Percentiles rank a stretch among this genome's conserved stretches.
Conservation (phyloP, 2,797 vertebrate genomes). For the Melanotaenia parkinsoni region DNA sequence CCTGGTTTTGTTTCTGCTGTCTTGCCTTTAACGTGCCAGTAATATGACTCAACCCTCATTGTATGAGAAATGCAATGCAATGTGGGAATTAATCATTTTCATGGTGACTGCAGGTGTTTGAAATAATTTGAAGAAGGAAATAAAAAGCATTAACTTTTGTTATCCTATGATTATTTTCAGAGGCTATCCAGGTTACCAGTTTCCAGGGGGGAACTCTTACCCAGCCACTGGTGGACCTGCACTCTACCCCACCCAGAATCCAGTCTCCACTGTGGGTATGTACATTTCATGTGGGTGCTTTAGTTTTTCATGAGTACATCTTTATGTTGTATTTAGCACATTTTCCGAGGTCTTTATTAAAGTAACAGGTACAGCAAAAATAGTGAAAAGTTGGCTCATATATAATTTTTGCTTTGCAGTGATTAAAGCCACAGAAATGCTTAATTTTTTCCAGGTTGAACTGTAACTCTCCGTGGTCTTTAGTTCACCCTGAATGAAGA, state of each 20-base stretch:
- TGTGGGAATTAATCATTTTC: not conserved
- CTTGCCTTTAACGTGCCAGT: not conserved
- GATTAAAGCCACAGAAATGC: not conserved
- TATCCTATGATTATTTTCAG: constrained; percentile 58
- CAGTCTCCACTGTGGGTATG: constrained; percentile 93
- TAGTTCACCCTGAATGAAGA: constrained; percentile 44
- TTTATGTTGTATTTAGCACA: not conserved
- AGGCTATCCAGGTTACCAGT: constrained; percentile 91
- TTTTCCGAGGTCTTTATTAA: constrained; percentile 4
- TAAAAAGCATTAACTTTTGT: not conserved
- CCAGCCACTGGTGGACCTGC: constrained; percentile 88
- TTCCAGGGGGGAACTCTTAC: constrained; percentile 88
- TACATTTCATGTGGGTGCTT: constrained; percentile 48
- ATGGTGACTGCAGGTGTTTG: not conserved
- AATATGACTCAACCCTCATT: not conserved
- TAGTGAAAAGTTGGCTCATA: not conserved
- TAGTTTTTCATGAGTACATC: not conserved
- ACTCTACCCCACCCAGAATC: constrained; percentile 90
- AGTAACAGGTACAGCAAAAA: not conserved
- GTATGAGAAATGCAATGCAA: not conserved
- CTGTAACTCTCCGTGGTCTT: constrained; percentile 38
- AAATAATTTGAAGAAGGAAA: constrained; percentile 1
- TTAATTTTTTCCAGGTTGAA: constrained; percentile 8
- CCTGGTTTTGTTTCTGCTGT: not conserved
- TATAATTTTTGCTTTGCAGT: not conserved